phyloP scores from a whole-genome alignment of 2,113 vertebrate species.

The Thamnaconus septentrionalis region DNA sequence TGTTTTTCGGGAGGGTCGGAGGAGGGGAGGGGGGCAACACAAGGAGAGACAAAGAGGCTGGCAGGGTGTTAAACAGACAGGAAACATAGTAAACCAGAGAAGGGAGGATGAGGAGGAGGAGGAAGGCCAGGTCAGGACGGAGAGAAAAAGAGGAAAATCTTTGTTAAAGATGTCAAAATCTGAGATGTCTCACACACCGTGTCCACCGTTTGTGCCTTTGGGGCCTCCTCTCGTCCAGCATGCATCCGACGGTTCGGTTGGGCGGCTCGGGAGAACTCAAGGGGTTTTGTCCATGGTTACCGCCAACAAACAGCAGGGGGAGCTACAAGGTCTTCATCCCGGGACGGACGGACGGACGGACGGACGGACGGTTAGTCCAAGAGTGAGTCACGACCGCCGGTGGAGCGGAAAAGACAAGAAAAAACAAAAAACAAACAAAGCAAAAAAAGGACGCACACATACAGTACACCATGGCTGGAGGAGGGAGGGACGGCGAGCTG shows the following conservation, averaged over 20 bases:
- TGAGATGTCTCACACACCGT: conserved; percentile 50
- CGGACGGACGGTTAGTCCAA: conserved; percentile 28
- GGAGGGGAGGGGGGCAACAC: conserved; percentile 51
- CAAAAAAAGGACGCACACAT: conserved; percentile 83
- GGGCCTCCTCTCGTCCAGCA: conserved; percentile 46
- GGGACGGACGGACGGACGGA: conserved; percentile 27
- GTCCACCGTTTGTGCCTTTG: conserved; percentile 30
- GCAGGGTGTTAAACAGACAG: conserved; percentile 30
- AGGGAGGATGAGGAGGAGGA: conserved; percentile 19
- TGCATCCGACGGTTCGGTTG: conserved; percentile 61
- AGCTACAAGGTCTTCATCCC: conserved; percentile 40
- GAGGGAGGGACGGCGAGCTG: no score
- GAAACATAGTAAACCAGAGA: conserved; percentile 12
- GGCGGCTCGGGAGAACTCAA: conserved; percentile 54
- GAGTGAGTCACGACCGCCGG: conserved; percentile 1
- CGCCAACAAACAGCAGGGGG: conserved; percentile 22
- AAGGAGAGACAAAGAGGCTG: conserved; percentile 43
- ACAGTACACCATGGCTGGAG: conserved; percentile 83
- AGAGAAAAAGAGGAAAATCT: conserved; percentile 47
- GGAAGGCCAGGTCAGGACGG: conserved; percentile 49
- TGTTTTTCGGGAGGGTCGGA: conserved; percentile 30
- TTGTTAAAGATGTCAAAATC: conserved; percentile 47
- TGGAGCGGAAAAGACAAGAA: conserved; percentile 37
- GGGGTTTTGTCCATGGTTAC: conserved; percentile 51
- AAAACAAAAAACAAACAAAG: conserved; percentile 61